A percentile compares a stretch with the other conserved stretches of the same genome.
Conservation (phyloP, 2,888 invertebrate species). For the Clanis bilineata region DNA sequence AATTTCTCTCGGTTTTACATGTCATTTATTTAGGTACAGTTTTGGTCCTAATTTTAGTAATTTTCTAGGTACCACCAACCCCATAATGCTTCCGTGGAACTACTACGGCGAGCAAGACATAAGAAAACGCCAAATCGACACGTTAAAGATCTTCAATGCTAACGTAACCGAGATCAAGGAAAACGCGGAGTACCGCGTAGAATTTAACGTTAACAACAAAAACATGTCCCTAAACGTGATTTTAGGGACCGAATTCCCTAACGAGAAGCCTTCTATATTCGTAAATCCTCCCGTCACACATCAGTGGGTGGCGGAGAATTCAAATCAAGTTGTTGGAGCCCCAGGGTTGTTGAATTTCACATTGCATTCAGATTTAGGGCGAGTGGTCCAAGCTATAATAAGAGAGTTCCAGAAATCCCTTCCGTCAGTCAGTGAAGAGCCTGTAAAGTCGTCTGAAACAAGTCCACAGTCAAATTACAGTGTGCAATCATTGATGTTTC, state of each 20-base stretch:
- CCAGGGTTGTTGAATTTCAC: slow-evolving; percentile 90
- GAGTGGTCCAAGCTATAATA: slow-evolving; percentile 90
- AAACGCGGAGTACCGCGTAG: slow-evolving; percentile 87
- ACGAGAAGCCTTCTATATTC: slow-evolving; percentile 87
- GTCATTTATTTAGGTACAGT: no score
- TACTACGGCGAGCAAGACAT: slow-evolving; percentile 81
- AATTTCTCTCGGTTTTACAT: no score
- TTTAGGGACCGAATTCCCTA: slow-evolving; percentile 87
- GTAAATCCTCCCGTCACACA: slow-evolving; percentile 86
- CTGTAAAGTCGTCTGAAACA: slow-evolving; percentile 49
- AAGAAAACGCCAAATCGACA: slow-evolving; percentile 89
- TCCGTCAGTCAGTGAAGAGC: slow-evolving; percentile 67
- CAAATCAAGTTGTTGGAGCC: slow-evolving; percentile 86
- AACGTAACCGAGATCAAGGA: slow-evolving; percentile 88
- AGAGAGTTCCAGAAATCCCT: slow-evolving; percentile 86
- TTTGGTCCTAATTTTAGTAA: no score
- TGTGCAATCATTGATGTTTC: slow-evolving; percentile 57
- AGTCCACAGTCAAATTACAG: slow-evolving; percentile 57
- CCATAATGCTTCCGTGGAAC: slow-evolving; percentile 77
- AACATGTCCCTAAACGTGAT: slow-evolving; percentile 86
- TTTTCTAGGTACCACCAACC: background rate
- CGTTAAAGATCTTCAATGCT: slow-evolving; percentile 91
- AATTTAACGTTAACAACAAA: slow-evolving; percentile 85
- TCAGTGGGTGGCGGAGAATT: slow-evolving; percentile 86
- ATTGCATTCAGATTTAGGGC: slow-evolving; percentile 89